These are phyloP conservation scores for Aplocera efformata DNA, from an alignment of 2,888 invertebrate species.

Conservation along the genomic window DNA sequence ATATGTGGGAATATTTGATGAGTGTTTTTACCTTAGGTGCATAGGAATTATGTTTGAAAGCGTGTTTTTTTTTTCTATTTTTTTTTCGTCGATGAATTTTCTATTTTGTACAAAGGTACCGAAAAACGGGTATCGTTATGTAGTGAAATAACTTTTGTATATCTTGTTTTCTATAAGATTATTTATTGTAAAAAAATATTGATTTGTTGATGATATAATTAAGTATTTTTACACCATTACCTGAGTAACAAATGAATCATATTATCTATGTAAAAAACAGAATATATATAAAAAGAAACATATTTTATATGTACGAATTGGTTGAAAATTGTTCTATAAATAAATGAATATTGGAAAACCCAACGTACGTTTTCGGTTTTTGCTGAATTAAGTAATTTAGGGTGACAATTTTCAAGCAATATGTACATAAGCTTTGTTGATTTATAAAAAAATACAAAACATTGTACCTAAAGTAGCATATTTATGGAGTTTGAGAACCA, in stretches of 20 bases:
- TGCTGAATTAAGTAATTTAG: slow-evolving; percentile 16
- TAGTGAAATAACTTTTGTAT: slow-evolving; percentile 57
- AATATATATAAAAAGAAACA: slow-evolving; percentile 64
- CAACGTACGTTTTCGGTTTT: slow-evolving; percentile 19
- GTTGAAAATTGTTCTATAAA: slow-evolving; percentile 36
- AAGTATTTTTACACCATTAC: slow-evolving; percentile 78
- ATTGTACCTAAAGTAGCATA: slow-evolving; percentile 74
- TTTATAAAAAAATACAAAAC: slow-evolving; percentile 71
- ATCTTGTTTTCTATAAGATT: slow-evolving; percentile 72
- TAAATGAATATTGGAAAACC: slow-evolving; percentile 14
- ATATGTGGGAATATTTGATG: slow-evolving; percentile 45
- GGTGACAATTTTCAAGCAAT: slow-evolving; percentile 41
- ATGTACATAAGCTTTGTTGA: slow-evolving; percentile 65
- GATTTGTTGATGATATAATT: slow-evolving; percentile 71
- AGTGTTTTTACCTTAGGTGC: slow-evolving; percentile 26
- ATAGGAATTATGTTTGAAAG: slow-evolving; percentile 21
- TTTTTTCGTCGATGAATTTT: slow-evolving; percentile 54
- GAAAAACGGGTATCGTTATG: slow-evolving; percentile 53
- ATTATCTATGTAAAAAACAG: slow-evolving; percentile 65
- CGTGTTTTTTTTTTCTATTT: slow-evolving; percentile 39
- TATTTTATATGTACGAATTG: slow-evolving; percentile 59
- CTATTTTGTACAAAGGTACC: slow-evolving; percentile 68
- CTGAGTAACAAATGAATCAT: slow-evolving; percentile 68
- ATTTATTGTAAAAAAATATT: slow-evolving; percentile 70
- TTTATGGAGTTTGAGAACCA: slow-evolving; percentile 70